Conservation (phyloP, 2,113 vertebrate genomes). For the Tragelaphus strepsiceros region DNA sequence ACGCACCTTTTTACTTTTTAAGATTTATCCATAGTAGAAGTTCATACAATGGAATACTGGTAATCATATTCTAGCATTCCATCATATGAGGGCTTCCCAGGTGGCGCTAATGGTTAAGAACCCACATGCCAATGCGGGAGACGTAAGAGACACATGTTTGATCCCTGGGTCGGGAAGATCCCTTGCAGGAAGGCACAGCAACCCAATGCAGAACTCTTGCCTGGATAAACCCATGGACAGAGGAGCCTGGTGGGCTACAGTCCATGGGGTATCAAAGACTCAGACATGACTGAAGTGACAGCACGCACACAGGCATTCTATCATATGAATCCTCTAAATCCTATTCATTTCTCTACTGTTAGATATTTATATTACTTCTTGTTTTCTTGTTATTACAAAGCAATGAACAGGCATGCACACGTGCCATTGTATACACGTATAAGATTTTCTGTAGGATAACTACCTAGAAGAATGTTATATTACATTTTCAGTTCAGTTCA, state of each 20-base stretch:
- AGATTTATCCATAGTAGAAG: neutral
- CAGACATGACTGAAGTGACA: neutral
- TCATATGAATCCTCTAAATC: neutral
- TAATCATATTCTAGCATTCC: neutral
- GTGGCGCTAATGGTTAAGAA: neutral
- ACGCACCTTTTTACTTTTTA: neutral
- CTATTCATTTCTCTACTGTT: neutral
- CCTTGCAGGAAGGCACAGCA: neutral
- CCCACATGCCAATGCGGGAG: rapidly evolving
- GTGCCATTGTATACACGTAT: neutral
- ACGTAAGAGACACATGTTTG: neutral
- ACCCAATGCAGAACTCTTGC: neutral
- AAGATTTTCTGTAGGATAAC: neutral
- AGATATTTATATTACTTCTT: neutral
- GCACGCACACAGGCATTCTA: neutral
- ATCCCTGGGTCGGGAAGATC: neutral
- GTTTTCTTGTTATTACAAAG: neutral
- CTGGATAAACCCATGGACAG: neutral
- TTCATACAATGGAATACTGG: neutral
- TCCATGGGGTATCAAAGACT: neutral
- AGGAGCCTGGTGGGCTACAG: neutral
- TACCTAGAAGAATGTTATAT: neutral
- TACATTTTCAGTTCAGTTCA: neutral
- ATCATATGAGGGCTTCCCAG: neutral
- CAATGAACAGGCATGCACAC: neutral